These are phyloP conservation scores for Anas platyrhynchos DNA, from an alignment of 2,113 vertebrate species.

Conservation along the genomic window DNA sequence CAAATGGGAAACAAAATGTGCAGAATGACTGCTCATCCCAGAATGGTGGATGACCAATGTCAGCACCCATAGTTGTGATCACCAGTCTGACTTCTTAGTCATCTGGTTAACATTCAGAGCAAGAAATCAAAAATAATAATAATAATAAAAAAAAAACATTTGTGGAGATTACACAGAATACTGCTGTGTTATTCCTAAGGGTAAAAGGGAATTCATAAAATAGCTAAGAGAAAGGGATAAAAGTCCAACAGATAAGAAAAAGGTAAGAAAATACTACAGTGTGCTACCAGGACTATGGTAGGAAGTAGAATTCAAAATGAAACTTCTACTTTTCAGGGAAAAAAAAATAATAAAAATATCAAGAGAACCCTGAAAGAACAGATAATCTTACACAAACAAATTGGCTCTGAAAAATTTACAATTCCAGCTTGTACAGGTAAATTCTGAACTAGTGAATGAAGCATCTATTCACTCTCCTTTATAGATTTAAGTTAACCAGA, in stretches of 20 bases:
- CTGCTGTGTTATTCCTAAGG: neutral
- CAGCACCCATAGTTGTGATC: neutral
- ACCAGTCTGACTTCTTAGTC: neutral
- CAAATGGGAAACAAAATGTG: neutral
- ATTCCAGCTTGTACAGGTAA: neutral
- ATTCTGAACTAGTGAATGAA: neutral
- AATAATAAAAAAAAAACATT: neutral
- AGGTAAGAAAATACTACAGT: neutral
- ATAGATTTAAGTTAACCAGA: neutral
- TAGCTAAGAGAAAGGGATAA: neutral
- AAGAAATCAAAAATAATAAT: neutral
- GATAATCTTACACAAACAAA: neutral
- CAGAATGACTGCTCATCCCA: neutral
- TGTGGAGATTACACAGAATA: neutral
- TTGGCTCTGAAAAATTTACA: neutral
- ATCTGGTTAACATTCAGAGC: neutral
- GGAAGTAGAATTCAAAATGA: neutral
- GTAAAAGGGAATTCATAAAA: neutral
- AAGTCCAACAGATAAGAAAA: neutral
- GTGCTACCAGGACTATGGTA: neutral
- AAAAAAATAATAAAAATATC: neutral
- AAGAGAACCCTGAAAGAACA: neutral
- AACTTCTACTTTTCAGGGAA: neutral
- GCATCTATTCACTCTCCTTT: neutral
- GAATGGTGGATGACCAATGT: neutral